These are phyloP conservation scores for Apamea monoglypha DNA, from an alignment of 2,888 invertebrate species.

Conservation along the genomic window DNA sequence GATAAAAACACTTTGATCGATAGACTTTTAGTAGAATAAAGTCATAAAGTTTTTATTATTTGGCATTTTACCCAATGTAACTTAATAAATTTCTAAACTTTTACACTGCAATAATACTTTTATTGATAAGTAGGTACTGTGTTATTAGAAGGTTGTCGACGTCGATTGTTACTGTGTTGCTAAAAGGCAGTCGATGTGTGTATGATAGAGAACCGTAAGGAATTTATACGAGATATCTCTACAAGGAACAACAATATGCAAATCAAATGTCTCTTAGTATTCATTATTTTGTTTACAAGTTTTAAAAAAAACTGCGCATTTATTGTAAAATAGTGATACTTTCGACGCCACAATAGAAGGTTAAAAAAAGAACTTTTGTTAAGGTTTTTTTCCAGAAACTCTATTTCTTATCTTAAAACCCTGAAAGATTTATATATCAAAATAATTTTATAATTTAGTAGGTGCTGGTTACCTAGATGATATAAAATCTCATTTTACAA, in stretches of 20 bases:
- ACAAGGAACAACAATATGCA: constrained; percentile 50
- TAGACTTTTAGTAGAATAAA: constrained; percentile 10
- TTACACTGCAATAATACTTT: constrained; percentile 19
- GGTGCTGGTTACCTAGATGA: neutral
- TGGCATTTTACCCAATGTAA: neutral
- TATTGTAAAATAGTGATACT: constrained; percentile 5
- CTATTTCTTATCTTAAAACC: neutral
- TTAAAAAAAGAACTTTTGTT: neutral
- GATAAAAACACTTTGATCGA: neutral
- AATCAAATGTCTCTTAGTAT: constrained; percentile 50
- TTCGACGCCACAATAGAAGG: neutral
- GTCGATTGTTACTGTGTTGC: neutral
- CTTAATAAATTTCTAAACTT: constrained; percentile 12
- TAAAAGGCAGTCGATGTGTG: constrained; percentile 23
- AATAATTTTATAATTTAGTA: neutral
- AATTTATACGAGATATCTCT: constrained; percentile 51
- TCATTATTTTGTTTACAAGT: constrained; percentile 30
- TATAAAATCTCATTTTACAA: neutral
- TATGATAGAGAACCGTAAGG: constrained; percentile 57
- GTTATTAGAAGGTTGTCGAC: constrained; percentile 20
- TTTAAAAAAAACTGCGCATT: constrained; percentile 14
- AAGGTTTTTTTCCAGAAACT: neutral
- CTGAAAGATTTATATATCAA: neutral
- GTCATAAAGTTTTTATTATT: constrained; percentile 22
- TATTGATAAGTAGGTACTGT: constrained; percentile 9